These are phyloP conservation scores for Celastrina argiolus DNA, from an alignment of 2,888 invertebrate species.

Conservation along the genomic window DNA sequence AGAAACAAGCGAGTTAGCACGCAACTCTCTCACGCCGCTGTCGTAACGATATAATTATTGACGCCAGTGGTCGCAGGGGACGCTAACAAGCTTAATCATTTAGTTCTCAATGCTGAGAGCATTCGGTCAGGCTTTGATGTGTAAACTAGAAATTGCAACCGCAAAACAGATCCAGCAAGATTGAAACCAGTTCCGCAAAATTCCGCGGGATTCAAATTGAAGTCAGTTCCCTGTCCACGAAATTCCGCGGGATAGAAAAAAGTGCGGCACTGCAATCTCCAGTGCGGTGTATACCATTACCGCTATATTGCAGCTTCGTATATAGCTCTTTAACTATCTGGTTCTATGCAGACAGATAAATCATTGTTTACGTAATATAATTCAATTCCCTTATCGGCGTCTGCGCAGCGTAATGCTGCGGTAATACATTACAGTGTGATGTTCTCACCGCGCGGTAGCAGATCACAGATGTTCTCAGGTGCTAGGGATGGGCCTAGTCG, in stretches of 20 bases:
- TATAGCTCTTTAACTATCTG: too few species aligned
- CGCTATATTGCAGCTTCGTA: background rate
- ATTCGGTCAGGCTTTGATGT: too few species aligned
- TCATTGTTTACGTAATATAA: conserved; percentile 13
- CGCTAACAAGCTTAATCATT: background rate
- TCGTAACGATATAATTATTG: background rate
- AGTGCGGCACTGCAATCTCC: too few species aligned
- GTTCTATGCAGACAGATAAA: background rate
- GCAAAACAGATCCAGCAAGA: too few species aligned
- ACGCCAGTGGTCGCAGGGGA: background rate
- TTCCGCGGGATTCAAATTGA: too few species aligned
- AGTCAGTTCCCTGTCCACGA: too few species aligned
- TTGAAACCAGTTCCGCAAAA: too few species aligned
- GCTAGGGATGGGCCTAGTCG: background rate
- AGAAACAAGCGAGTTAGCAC: background rate
- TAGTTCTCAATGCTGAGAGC: too few species aligned
- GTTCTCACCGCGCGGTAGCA: background rate
- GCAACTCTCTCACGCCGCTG: background rate
- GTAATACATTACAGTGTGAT: conserved; percentile 1
- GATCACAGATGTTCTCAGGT: background rate
- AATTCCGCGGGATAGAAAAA: too few species aligned
- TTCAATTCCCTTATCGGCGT: background rate
- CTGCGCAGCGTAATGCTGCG: background rate
- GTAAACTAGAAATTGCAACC: too few species aligned
- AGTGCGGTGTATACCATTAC: too few species aligned